Evolutionary conservation across 2,113 vertebrate species (phyloP).

Genomic region (Nycticorax nycticorax): DNA sequence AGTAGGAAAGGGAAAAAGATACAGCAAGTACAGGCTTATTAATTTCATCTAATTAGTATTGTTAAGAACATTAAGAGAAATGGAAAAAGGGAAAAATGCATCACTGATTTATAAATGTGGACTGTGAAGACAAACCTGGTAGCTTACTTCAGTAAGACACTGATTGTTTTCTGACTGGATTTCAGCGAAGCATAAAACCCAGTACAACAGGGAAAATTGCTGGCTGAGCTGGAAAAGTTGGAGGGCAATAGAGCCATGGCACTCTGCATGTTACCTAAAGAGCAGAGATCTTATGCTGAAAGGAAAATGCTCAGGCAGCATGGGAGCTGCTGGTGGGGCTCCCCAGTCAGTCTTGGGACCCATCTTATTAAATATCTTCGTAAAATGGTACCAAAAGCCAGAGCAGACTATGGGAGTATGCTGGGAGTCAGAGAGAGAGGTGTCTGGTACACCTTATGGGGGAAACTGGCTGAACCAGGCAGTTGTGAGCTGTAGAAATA

Average conservation of each 20-base stretch:
- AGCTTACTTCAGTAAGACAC: not conserved
- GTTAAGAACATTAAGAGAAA: not conserved
- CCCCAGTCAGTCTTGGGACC: not conserved
- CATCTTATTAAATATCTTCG: not conserved
- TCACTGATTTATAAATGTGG: not conserved
- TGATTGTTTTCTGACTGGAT: not conserved
- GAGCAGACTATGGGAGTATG: not conserved
- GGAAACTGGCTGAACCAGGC: not conserved
- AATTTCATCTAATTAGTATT: not conserved
- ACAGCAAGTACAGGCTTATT: not conserved
- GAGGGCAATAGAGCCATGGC: not conserved
- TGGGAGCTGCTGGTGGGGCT: not conserved
- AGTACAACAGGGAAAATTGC: not conserved
- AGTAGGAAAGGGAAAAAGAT: not conserved
- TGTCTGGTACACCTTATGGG: not conserved
- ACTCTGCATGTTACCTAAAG: fast-evolving
- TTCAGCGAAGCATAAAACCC: not conserved
- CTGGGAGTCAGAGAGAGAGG: fast-evolving
- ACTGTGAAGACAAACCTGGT: not conserved
- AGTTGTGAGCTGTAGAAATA: not conserved
- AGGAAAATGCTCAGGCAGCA: not conserved
- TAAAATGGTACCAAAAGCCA: not conserved
- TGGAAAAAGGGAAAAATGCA: not conserved
- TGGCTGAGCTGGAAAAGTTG: not conserved
- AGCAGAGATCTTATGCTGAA: not conserved